These are phyloP conservation scores for Anoura caudifer DNA, from an alignment of 2,113 vertebrate genomes.

Conservation along the genomic window DNA sequence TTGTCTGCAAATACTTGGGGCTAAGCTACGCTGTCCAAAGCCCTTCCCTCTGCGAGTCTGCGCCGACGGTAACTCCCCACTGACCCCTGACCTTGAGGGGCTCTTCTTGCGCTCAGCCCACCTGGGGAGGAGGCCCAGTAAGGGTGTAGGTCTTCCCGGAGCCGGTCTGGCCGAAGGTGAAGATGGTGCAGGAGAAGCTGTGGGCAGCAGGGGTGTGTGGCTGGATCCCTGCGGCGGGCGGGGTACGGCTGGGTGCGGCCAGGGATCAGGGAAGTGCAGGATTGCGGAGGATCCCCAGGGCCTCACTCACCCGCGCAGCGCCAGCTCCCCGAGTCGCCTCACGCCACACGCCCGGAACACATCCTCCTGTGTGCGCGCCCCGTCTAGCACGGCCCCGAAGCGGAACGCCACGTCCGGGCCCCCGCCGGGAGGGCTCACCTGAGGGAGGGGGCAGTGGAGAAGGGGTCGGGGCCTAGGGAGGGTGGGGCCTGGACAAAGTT, in stretches of 20 bases:
- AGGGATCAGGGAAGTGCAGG: accelerated
- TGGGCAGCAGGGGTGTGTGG: neutral
- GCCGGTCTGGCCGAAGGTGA: slow-evolving; percentile 85
- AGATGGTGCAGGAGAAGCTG: slow-evolving; percentile 84
- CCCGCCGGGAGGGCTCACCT: slow-evolving; percentile 77
- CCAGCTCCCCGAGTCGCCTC: slow-evolving; percentile 80
- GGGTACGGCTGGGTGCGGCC: accelerated
- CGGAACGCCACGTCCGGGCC: slow-evolving; percentile 77
- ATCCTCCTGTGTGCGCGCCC: slow-evolving; percentile 77
- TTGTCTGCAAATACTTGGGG: neutral
- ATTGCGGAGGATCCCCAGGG: accelerated
- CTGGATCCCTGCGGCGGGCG: neutral
- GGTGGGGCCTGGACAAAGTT: neutral
- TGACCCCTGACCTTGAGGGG: neutral
- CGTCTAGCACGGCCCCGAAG: slow-evolving; percentile 78
- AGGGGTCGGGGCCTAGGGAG: neutral
- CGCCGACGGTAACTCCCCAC: neutral
- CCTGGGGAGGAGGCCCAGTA: slow-evolving; percentile 81
- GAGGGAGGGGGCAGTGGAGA: neutral
- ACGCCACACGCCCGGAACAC: slow-evolving; percentile 81
- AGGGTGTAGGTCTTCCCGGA: slow-evolving; percentile 85
- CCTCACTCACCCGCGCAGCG: slow-evolving; percentile 73
- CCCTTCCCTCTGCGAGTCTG: neutral
- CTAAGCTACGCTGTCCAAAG: neutral
- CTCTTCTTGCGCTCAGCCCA: neutral